phyloP scores from a whole-genome alignment of 2,113 vertebrate species.

The Cololabis saira region DNA sequence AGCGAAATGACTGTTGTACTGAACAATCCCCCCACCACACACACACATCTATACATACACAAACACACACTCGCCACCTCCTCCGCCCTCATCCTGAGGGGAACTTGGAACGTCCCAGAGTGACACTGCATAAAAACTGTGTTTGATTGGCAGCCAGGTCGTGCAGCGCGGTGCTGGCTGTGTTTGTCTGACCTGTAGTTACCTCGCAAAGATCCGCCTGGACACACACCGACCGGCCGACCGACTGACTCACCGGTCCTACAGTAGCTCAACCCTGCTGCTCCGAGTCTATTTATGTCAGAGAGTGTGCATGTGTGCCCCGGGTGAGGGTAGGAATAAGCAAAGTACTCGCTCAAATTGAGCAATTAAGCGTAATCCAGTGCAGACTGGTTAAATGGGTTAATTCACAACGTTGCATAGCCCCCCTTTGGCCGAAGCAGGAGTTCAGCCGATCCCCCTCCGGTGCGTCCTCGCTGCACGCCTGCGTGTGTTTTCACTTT shows the following conservation, averaged over 20 bases:
- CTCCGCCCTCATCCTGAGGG: slow-evolving; percentile 14
- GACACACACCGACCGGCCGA: slow-evolving; percentile 5
- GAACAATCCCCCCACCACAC: slow-evolving; percentile 32
- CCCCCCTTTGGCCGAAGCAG: slow-evolving; percentile 17
- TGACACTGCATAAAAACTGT: slow-evolving; percentile 54
- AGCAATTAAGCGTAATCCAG: slow-evolving; percentile 65
- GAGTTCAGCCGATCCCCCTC: background rate
- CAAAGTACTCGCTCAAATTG: slow-evolving; percentile 48
- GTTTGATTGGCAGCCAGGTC: slow-evolving; percentile 53
- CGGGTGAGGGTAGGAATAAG: slow-evolving; percentile 22
- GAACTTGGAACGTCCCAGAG: slow-evolving; percentile 44
- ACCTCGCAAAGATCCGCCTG: slow-evolving; percentile 45
- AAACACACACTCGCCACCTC: background rate
- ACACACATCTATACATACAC: background rate
- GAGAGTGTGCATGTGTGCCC: slow-evolving; percentile 20
- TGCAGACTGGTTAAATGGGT: slow-evolving; percentile 48
- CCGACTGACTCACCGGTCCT: slow-evolving; percentile 29
- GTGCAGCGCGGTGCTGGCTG: slow-evolving; percentile 22
- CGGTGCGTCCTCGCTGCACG: background rate
- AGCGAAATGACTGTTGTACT: slow-evolving; percentile 55
- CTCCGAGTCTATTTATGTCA: slow-evolving; percentile 15
- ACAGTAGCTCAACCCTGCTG: slow-evolving; percentile 58
- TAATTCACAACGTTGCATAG: slow-evolving; percentile 42
- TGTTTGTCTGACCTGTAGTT: slow-evolving; percentile 65
- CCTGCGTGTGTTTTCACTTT: background rate